Evolutionary conservation across 2,888 invertebrate species (phyloP).

Genomic region (Pammene fasciana): DNA sequence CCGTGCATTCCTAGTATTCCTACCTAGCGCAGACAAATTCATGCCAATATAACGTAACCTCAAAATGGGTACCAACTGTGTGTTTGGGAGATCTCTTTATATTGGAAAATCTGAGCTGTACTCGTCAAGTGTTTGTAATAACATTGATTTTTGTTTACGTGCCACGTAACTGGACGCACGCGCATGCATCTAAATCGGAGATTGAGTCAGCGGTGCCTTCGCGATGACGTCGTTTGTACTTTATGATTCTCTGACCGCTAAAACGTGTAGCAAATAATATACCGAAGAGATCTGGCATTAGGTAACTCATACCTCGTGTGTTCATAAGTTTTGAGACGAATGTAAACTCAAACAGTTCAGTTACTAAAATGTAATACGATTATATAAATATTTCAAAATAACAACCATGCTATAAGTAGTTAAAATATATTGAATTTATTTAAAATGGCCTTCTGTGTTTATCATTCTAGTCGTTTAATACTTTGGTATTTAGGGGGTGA

Average conservation of each 20-base stretch:
- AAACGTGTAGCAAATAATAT: slow-evolving; percentile 8
- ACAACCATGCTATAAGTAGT: too few species aligned
- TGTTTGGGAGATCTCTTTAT: too few species aligned
- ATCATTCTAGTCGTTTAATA: too few species aligned
- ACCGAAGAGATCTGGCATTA: slow-evolving; percentile 3
- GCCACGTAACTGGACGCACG: slow-evolving; percentile 32
- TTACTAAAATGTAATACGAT: too few species aligned
- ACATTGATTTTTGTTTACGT: slow-evolving; percentile 25
- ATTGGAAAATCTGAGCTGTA: background rate
- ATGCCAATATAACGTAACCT: too few species aligned
- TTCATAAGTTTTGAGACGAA: too few species aligned
- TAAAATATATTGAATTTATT: too few species aligned
- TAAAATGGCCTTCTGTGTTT: too few species aligned
- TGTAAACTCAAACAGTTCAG: too few species aligned
- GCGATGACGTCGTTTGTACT: slow-evolving; percentile 27
- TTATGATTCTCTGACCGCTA: slow-evolving; percentile 24
- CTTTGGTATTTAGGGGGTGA: too few species aligned
- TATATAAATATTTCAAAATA: too few species aligned
- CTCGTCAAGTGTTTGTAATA: background rate
- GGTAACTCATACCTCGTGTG: background rate
- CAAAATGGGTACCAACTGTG: too few species aligned
- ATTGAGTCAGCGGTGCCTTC: slow-evolving; percentile 31
- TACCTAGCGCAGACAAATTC: background rate
- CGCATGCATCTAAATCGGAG: slow-evolving; percentile 35
- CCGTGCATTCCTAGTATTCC: background rate